Conservation (phyloP, 2,113 vertebrate genomes). For the Tyrannus savana region DNA sequence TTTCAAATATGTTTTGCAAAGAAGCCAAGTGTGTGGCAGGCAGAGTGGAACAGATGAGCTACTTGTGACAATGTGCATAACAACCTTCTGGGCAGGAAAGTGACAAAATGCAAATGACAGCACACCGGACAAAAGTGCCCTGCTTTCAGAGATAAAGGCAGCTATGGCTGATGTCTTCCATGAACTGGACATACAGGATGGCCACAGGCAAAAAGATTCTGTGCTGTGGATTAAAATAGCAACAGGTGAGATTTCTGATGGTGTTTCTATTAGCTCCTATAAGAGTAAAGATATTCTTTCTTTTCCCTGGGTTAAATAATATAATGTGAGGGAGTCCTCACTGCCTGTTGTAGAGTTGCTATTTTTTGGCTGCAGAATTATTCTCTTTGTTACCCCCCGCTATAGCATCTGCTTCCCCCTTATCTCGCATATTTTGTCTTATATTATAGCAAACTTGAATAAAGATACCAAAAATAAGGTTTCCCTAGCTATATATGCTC, state of each 20-base stretch:
- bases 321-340: background rate
- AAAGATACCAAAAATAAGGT: background rate
- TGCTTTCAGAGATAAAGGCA: background rate
- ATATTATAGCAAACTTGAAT: background rate
- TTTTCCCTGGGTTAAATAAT: background rate
- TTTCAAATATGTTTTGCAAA: background rate
- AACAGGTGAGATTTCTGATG: background rate
- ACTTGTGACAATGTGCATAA: background rate
- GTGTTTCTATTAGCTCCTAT: background rate
- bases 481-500: background rate
- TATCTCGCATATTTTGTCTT: background rate
- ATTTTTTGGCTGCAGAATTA: background rate
- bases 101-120: background rate
- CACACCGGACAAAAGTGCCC: background rate
- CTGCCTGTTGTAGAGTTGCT: background rate
- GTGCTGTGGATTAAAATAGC: background rate
- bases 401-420: background rate
- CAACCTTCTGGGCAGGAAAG: background rate
- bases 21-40: background rate
- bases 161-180: background rate
- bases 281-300: background rate
- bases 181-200: background rate
- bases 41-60: background rate
- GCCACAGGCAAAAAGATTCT: background rate
- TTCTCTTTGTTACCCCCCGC: background rate